Percentiles rank a stretch among this genome's conserved stretches.
Conservation (phyloP, 2,888 invertebrate genomes). For the Nebria brevicollis region DNA sequence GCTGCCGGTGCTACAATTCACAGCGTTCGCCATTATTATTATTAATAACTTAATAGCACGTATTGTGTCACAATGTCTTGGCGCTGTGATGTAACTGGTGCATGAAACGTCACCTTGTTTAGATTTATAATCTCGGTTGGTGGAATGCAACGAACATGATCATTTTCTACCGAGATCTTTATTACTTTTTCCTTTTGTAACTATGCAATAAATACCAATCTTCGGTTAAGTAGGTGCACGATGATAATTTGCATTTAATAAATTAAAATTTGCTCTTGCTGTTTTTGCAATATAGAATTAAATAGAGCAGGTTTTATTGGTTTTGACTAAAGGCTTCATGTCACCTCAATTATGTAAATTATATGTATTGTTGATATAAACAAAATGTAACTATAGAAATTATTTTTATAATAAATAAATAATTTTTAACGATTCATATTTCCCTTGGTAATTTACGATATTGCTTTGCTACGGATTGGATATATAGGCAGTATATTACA, state of each 20-base stretch:
- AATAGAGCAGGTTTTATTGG: background rate
- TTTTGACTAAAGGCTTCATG: background rate
- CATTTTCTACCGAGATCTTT: too few relatives aligned
- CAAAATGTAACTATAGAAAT: too few relatives aligned
- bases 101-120: constrained; percentile 1
- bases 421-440: background rate
- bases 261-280: background rate
- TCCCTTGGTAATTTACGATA: background rate
- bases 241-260: background rate
- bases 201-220: background rate
- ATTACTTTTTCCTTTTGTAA: background rate
- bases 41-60: constrained; percentile 15
- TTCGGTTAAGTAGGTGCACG: background rate
- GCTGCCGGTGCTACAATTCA: background rate
- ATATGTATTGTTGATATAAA: background rate
- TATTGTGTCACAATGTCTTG: constrained; percentile 14
- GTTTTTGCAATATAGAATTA: background rate
- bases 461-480: background rate
- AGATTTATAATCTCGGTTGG: background rate
- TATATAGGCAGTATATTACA: background rate
- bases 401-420: too few relatives aligned
- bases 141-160: background rate
- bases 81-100: background rate
- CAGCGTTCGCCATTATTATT: constrained; percentile 2
- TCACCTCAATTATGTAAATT: background rate